Base-by-base conservation (phyloP, 2,888 invertebrate species). In the Drosophila greeni region DNA sequence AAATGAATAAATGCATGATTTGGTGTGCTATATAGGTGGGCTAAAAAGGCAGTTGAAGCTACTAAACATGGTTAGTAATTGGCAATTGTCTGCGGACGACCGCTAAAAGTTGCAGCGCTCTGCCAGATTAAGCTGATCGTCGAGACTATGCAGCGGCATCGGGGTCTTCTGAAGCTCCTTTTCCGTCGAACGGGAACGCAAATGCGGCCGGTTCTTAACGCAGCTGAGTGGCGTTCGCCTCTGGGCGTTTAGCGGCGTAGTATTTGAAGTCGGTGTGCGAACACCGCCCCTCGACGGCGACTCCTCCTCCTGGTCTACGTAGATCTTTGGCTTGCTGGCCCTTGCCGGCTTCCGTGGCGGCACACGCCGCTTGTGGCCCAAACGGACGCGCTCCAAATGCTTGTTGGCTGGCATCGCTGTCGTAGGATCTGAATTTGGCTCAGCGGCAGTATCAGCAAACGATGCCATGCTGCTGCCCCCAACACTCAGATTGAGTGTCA, bases 221-320 rank as follows among this genome's bases (percentile, higher is more conserved):
- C 87, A 85, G 31, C 87, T 72, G 0, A 87, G 75, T 0, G 87
- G 87, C 0, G 88, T 87, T 11, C 87, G 85, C 45, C 80, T 84
- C 5, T 61, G 68, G 1, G 16, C 45, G 18, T 40, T 24, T 5
- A 61, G 49, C 1, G 83, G 66, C 3, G 74, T 78, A 6, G 54
- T 49, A 12, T 37, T 57, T 0, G 59, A 47, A 26, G 61, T 72
- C 5, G 72, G 72, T 1, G 70, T 76, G 34, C 61, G 73, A 2
- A 66, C 4, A 2, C 16, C 52, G 1, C 20, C 52, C 3, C 29
- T 18, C 5, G n/a, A 24, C 1, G 49, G 52, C 3, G 65, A 76
- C 3, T 39, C 24, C 62, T 86, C 81, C 61, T 86, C 81, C 61
- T 84, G 81, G 48, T 88, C 86, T 31, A 86, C 80, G 54, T 85